A percentile compares a stretch with the other conserved stretches of the same genome.
These are phyloP conservation scores for Plutella xylostella DNA, from an alignment of 2,888 invertebrate species.

Conservation along the genomic window DNA sequence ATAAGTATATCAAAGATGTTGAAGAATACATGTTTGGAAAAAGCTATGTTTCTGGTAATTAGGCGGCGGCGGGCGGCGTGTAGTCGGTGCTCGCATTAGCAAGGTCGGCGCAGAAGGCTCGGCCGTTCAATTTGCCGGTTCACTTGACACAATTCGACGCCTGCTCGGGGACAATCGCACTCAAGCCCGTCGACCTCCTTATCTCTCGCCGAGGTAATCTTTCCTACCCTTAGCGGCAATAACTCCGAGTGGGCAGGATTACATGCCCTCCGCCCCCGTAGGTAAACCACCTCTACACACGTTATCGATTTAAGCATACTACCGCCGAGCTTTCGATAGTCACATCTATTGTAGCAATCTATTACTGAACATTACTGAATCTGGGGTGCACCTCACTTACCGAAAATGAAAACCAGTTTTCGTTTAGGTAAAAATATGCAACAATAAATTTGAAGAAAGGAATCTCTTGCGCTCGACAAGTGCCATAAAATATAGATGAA, in stretches of 20 bases:
- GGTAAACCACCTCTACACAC: conserved; percentile 61
- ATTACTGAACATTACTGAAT: too few species aligned
- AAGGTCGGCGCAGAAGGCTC: conserved; percentile 61
- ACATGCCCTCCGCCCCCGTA: conserved; percentile 64
- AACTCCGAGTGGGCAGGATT: conserved; percentile 70
- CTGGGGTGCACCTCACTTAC: neutral
- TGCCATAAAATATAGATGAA: conserved; percentile 50
- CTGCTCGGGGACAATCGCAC: conserved; percentile 70
- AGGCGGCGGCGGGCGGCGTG: too few species aligned
- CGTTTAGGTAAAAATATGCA: neutral
- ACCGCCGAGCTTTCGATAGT: too few species aligned
- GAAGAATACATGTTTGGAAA: too few species aligned
- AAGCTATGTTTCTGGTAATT: too few species aligned
- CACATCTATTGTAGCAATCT: too few species aligned
- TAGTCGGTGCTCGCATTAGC: conserved; percentile 68
- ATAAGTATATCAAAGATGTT: too few species aligned
- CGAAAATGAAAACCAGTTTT: neutral
- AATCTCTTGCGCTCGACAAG: conserved; percentile 1
- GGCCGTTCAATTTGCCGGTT: conserved; percentile 70
- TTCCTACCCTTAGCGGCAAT: conserved; percentile 69
- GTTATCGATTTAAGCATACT: conserved; percentile 68
- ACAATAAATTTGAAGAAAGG: conserved; percentile 1
- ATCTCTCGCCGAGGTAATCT: conserved; percentile 70
- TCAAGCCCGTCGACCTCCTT: conserved; percentile 68
- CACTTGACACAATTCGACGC: conserved; percentile 71